Conservation (phyloP, 2,113 vertebrate genomes). For the Xenopus borealis region DNA sequence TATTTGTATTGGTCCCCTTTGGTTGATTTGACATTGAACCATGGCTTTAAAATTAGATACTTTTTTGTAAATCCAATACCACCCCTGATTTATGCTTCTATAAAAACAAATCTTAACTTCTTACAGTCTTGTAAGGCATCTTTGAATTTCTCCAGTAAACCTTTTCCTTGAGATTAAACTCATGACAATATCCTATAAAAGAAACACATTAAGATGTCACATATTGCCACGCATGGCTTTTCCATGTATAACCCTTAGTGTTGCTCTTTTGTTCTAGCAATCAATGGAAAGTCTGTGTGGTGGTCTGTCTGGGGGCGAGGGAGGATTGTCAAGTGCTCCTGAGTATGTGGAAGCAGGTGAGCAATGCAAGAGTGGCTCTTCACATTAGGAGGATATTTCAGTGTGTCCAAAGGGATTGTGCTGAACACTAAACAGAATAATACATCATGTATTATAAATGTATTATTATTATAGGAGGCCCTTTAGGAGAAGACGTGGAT, state of each 20-base stretch:
- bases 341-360: constrained; percentile 66
- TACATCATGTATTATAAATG: neutral
- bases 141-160: too few relatives aligned
- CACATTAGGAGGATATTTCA: neutral
- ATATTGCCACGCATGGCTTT: too few relatives aligned
- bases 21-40: neutral
- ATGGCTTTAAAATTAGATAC: too few relatives aligned
- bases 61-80: too few relatives aligned
- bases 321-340: constrained; percentile 48
- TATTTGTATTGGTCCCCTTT: neutral
- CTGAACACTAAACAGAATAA: too few relatives aligned
- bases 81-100: too few relatives aligned
- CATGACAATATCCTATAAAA: too few relatives aligned
- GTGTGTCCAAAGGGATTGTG: neutral
- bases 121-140: too few relatives aligned
- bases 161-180: too few relatives aligned
- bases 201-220: too few relatives aligned
- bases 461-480: constrained; percentile 50
- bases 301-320: constrained; percentile 52
- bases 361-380: neutral
- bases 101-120: too few relatives aligned
- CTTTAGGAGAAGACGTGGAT: constrained; percentile 76
- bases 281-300: constrained; percentile 84
- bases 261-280: constrained; percentile 55
- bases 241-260: neutral